Evolutionary conservation across 2,113 vertebrate species (phyloP), one percentile per base, ranked within the genome.

Genomic region (Dicrurus megarhynchus): DNA sequence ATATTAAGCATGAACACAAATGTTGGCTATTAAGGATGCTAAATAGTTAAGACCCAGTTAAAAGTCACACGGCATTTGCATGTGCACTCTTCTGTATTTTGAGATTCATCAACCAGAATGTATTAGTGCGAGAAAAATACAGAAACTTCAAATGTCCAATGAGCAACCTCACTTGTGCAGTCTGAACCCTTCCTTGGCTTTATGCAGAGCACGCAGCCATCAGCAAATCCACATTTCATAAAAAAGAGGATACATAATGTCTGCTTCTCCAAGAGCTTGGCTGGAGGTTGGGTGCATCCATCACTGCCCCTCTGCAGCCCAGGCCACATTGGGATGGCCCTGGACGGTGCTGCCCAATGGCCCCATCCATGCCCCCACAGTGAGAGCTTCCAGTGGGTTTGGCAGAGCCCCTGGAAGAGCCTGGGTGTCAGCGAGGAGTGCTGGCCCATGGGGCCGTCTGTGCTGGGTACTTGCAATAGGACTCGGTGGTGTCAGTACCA

Each of bases 361-460:
- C 5, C 37, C n/a, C 8, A 1, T 33, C 12, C 23, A 1, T 9
- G 39, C 2, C 33, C 20, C 8, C 0, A 0, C 4, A 14, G 9
- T 0, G 6, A 24, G 49, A 52, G 27, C 23, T 42, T 13, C 33
- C 41, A 3, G 0, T 0, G 39, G 7, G 13, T 37, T 35, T 41
- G 69, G n/a, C 17, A 64, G 79, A 67, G 52, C 30, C 4, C 1
- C n/a, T n/a, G 64, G 52, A 11, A 32, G 16, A 67, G 39, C 41
- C 37, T 0, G 0, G 7, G 32, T 0, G 3, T 1, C 50, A 41
- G 30, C 0, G 0, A 42, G 68, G 26, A 33, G 41, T 8, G 42
- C 10, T 12, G 67, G 63, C 27, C 57, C 23, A 0, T 1, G 19
- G 35, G 21, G 20, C 21, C 56, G 27, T 1, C 21, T 56, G 30